Conservation (phyloP, 2,113 vertebrate genomes). For the Pedetes capensis region DNA sequence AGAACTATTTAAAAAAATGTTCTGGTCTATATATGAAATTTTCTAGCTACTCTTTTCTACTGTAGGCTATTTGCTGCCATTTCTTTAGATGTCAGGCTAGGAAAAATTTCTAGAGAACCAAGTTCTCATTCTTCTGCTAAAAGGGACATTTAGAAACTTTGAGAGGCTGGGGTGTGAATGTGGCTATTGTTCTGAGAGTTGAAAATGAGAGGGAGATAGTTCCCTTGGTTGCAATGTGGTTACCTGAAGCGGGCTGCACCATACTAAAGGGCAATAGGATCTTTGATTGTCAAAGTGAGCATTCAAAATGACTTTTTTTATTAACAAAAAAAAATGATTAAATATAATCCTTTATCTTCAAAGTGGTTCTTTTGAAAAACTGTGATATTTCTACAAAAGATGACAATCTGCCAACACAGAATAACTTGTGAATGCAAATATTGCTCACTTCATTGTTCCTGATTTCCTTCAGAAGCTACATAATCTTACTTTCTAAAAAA, state of each 20-base stretch:
- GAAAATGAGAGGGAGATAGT: conserved; percentile 4
- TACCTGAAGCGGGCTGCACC: conserved; percentile 72
- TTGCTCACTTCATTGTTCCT: conserved; percentile 84
- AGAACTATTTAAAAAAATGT: background rate
- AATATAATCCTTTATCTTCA: conserved; percentile 85
- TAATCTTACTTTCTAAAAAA: conserved; percentile 86
- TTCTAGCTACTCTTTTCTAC: background rate
- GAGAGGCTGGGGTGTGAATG: conserved; percentile 36
- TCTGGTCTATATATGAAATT: background rate
- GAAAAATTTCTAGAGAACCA: background rate
- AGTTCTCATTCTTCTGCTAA: conserved; percentile 18
- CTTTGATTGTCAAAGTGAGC: conserved; percentile 80
- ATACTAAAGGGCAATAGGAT: conserved; percentile 73
- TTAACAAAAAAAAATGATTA: conserved; percentile 81
- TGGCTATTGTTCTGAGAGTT: background rate
- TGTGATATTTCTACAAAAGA: conserved; percentile 86
- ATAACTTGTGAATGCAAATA: conserved; percentile 88
- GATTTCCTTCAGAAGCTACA: conserved; percentile 85
- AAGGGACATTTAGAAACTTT: conserved; percentile 20
- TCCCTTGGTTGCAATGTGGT: conserved; percentile 70
- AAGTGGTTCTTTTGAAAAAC: conserved; percentile 84
- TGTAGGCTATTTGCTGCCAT: background rate
- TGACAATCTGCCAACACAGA: conserved; percentile 86
- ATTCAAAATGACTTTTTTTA: conserved; percentile 82
- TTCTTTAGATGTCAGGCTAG: background rate